These are phyloP conservation scores for Drosophila teissieri DNA, from an alignment of 1,140 invertebrate species.

Conservation along the genomic window DNA sequence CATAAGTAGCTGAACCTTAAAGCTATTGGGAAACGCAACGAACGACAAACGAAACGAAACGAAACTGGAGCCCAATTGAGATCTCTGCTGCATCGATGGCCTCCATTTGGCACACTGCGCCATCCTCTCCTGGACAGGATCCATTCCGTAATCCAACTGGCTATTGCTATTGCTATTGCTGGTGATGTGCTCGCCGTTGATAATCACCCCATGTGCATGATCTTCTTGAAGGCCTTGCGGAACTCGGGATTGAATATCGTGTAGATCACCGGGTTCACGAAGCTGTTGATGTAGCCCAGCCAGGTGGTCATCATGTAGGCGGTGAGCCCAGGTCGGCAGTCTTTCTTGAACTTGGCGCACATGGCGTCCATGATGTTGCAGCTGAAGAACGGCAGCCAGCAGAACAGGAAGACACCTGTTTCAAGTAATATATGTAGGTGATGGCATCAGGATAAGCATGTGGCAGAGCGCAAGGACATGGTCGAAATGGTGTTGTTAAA, in stretches of 20 bases:
- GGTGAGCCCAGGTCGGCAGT: conserved; percentile 94
- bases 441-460: background rate
- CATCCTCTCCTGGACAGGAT: background rate
- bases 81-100: conserved; percentile 23
- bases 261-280: conserved; percentile 99
- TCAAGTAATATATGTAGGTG: too few species aligned
- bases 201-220: conserved; percentile 89
- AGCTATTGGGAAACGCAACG: conserved; percentile 17
- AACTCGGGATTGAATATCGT: conserved; percentile 99
- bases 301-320: conserved; percentile 98
- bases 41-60: conserved; percentile 34
- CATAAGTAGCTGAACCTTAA: conserved; percentile 42
- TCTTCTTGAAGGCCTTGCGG: conserved; percentile 98
- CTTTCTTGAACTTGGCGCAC: conserved; percentile 91
- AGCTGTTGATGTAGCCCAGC: conserved; percentile 99
- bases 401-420: conserved; percentile 95
- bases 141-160: background rate
- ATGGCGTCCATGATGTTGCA: conserved; percentile 99
- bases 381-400: conserved; percentile 99
- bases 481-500: too few species aligned
- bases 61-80: conserved; percentile 47
- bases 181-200: conserved; percentile 3
- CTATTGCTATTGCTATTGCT: conserved; percentile 3
- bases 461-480: too few species aligned
- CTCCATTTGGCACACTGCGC: conserved; percentile 59